These are phyloP conservation scores for Margarornis squamiger DNA, from an alignment of 2,797 vertebrate species.

Conservation along the genomic window DNA sequence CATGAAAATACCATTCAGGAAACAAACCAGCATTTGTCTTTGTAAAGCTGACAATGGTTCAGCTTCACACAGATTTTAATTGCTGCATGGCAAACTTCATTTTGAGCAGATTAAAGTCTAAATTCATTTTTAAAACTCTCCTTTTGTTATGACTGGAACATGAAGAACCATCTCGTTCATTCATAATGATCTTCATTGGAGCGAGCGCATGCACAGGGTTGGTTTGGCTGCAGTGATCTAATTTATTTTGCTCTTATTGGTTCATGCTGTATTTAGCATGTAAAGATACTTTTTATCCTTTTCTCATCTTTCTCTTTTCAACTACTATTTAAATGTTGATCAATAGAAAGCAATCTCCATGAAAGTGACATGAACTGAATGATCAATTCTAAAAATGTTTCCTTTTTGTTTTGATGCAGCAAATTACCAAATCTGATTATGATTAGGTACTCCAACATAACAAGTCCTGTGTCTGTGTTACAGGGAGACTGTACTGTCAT, in stretches of 20 bases:
- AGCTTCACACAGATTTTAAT: not conserved
- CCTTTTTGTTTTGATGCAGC: constrained; percentile 61
- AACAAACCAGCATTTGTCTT: not conserved
- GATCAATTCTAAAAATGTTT: constrained; percentile 72
- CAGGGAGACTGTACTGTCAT: not conserved
- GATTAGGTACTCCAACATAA: constrained; percentile 49
- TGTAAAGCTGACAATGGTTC: not conserved
- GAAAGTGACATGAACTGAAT: constrained; percentile 61
- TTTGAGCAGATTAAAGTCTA: not conserved
- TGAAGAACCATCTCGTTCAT: constrained; percentile 1
- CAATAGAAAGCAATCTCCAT: constrained; percentile 69
- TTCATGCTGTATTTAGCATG: constrained; percentile 61
- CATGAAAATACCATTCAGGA: fast-evolving
- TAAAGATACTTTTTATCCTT: constrained; percentile 55
- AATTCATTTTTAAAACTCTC: not conserved
- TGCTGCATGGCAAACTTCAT: constrained; percentile 40
- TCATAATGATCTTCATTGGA: constrained; percentile 20
- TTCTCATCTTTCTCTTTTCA: constrained; percentile 56
- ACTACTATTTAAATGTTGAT: constrained; percentile 61
- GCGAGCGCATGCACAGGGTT: not conserved
- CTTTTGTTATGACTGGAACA: constrained; percentile 10
- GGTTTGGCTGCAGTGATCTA: constrained; percentile 31
- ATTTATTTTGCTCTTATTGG: constrained; percentile 61
- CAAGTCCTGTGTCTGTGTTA: constrained; percentile 9
- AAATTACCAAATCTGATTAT: constrained; percentile 71